Evolutionary conservation across 2,888 invertebrate genomes (phyloP).

Genomic region (Plemyria rubiginata): DNA sequence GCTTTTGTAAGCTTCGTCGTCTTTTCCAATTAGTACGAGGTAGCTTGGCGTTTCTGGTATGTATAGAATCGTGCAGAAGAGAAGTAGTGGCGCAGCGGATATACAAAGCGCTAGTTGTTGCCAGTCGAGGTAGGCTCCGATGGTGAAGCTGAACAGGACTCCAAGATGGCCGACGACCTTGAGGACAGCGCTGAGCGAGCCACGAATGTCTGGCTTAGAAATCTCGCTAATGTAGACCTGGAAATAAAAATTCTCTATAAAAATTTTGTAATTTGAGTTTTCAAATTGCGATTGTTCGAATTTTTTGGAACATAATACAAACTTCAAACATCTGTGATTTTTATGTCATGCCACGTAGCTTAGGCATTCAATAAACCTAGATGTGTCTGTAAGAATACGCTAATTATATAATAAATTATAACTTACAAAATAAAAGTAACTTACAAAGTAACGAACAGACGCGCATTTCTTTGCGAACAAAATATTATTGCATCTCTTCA

Average conservation of each 20-base stretch:
- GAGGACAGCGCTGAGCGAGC: constrained; percentile 93
- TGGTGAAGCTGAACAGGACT: constrained; percentile 92
- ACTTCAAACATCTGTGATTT: no score
- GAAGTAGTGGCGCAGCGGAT: constrained; percentile 90
- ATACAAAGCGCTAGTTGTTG: constrained; percentile 92
- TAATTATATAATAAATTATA: no score
- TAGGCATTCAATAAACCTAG: no score
- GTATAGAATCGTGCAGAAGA: constrained; percentile 90
- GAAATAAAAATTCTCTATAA: constrained; percentile 42
- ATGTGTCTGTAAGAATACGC: no score
- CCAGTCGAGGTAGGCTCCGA: constrained; percentile 94
- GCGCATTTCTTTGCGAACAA: constrained; percentile 11
- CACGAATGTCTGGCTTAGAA: constrained; percentile 93
- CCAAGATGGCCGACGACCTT: constrained; percentile 95
- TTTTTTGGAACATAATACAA: no score
- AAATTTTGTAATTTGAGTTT: no score
- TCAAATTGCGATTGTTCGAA: no score
- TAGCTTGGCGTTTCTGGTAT: constrained; percentile 96
- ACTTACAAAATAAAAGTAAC: no score
- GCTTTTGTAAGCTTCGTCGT: constrained; percentile 87
- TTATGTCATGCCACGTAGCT: no score
- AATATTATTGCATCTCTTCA: constrained; percentile 12
- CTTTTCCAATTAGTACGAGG: constrained; percentile 90
- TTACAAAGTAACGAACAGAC: not conserved
- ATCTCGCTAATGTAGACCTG: constrained; percentile 96